Base-by-base conservation (phyloP, 2,113 vertebrate species). In the Odocoileus virginianus region DNA sequence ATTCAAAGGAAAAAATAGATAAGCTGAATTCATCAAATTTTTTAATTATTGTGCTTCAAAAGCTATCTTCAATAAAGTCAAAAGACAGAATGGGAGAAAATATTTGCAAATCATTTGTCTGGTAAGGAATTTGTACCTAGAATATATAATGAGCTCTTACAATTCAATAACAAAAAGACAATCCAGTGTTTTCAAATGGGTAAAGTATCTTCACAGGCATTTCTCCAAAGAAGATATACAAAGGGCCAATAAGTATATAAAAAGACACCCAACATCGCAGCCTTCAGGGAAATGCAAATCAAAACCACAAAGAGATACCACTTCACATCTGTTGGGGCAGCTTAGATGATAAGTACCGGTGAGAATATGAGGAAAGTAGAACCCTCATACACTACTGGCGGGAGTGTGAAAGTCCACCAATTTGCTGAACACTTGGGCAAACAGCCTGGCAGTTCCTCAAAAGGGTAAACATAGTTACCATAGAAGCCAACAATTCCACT, bases 261-360 rank as follows among this genome's bases (percentile, higher is more conserved):
- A 74, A 79, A 40, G 28, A 67, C 8, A 10, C 27, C 3, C n/a
- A 30, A 3, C 28, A 23, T 10, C 30, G 27, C 5, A 14, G 43
- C 25, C 71, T 27, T 76, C 33, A 23, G 28, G 47, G 47, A 60
- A 28, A 30, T 25, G 12, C 19, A 43, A 10, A 28, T 19, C 21
- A 40, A 45, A 71, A 5, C 54, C 78, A 76, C 86, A 21, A 13
- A 0, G 4, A 91, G 78, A 6, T 2, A 3, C 21, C 7, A 0
- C 3, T 33, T 16, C 40, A 6, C 27, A 33, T 0, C 3, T 15
- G 2, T 19, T 1, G 2, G 58, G n/a, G 16, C 7, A 23, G 40
- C 50, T 40, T 23, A 50, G 50, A 47, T 3, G 2, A 8, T n/a
- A 11, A 40, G 19, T 5, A 17, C 12, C 3, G 4, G 13, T 33